Evolutionary conservation across 2,888 invertebrate species (phyloP), one percentile per base, ranked within the genome.

Genomic region (Hemicrepidius hirtus): DNA sequence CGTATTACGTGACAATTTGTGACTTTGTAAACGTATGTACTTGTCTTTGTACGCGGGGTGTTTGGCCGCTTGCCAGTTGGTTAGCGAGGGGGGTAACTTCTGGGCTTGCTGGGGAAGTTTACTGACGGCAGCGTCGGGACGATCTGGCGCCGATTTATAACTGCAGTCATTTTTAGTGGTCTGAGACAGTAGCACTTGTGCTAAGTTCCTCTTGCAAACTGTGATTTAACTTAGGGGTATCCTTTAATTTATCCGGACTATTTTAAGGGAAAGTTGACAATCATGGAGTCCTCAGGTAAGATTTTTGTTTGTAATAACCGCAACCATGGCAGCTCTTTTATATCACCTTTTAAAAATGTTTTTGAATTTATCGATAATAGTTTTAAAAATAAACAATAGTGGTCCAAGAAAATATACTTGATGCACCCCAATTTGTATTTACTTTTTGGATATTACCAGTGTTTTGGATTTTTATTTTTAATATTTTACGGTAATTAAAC

Each of bases 81-180:
- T 67, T 67, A 55, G 67, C 50, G 59, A 60, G 68, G 64, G 69
- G 75, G 71, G 66, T 59, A 46, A 41, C 57, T n/a, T 67, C 49
- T 64, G 37, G 44, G 62, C 44, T 44, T 64, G 46, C 75, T 77
- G 80, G 80, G 80, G 77, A 81, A 80, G 79, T 81, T 80, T 79
- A 78, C 76, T 79, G 80, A 80, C 80, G 76, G 76, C 79, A 75
- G 77, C 80, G 88, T 84, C 88, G 87, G 82, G 88, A 88, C 82
- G 87, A 84, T 77, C 84, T 84, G 84, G 86, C 87, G 84, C 87
- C 87, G 80, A 84, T 85, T 67, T 86, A 82, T 16, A 81, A 82
- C 32, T 75, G 72, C 75, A 72, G 75, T 72, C 68, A 49, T 60
- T 66, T 71, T 59, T 67, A 53, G 63, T 83, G 77, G 64, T 81